Evolutionary conservation across 2,797 vertebrate genomes (phyloP).

Genomic region (Ctenopoma multispine): DNA sequence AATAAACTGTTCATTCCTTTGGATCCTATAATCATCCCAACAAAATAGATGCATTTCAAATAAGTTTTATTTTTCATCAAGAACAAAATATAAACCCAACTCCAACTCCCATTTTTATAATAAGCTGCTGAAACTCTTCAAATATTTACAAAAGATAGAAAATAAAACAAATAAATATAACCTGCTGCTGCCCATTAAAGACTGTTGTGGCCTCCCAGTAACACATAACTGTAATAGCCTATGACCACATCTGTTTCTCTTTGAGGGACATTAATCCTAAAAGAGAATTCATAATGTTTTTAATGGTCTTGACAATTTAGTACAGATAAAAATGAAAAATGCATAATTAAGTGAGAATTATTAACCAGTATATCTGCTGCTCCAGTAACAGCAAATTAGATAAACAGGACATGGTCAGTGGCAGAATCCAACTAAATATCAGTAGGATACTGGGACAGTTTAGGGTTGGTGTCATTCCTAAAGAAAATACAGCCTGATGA

Average conservation of each 20-base stretch:
- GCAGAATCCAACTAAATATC: constrained; percentile 9
- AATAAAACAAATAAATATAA: constrained; percentile 84
- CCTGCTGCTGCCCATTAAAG: constrained; percentile 64
- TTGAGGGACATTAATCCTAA: constrained; percentile 2
- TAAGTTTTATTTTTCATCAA: constrained; percentile 76
- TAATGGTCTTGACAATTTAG: not conserved
- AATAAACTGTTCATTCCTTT: not conserved
- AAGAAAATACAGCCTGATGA: constrained; percentile 34
- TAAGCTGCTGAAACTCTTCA: constrained; percentile 82
- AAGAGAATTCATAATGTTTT: constrained; percentile 33
- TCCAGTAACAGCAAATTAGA: constrained; percentile 9
- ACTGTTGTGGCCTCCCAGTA: constrained; percentile 48
- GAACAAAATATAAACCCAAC: constrained; percentile 83
- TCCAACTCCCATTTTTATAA: constrained; percentile 74
- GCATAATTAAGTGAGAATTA: constrained; percentile 6
- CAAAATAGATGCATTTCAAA: constrained; percentile 57
- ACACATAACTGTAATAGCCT: constrained; percentile 49
- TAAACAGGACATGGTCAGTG: not conserved
- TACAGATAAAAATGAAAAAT: constrained; percentile 19
- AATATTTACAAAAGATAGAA: constrained; percentile 87
- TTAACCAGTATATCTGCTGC: constrained; percentile 13
- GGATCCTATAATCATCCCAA: not conserved
- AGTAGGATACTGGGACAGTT: constrained; percentile 30
- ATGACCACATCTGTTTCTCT: not conserved
- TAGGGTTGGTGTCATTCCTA: constrained; percentile 52